Percentiles rank a stretch among this genome's conserved stretches.
phyloP scores from a whole-genome alignment of 2,113 vertebrate species.

The Thamnophis sirtalis region DNA sequence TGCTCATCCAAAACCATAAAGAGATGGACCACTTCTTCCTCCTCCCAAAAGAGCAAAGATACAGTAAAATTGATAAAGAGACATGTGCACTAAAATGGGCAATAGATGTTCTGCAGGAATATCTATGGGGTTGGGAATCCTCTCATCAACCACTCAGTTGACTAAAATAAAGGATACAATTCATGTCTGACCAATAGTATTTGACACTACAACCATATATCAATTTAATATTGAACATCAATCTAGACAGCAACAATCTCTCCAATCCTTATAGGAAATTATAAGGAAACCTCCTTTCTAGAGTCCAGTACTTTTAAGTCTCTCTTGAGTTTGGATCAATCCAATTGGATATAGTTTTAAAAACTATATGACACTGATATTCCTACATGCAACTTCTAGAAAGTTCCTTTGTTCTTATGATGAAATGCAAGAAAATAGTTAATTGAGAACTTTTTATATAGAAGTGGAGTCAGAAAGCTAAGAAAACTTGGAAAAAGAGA shows the following conservation, averaged over 20 bases:
- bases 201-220: not conserved
- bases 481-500: not conserved
- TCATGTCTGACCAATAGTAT: not conserved
- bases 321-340: not conserved
- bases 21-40: not conserved
- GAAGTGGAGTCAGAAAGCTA: not conserved
- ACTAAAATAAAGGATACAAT: not conserved
- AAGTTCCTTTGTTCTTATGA: not conserved
- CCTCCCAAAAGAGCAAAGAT: not conserved
- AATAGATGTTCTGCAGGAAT: not conserved
- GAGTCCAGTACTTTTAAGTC: not conserved
- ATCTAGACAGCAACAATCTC: not conserved
- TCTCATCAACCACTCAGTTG: not conserved
- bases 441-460: not conserved
- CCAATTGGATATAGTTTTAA: not conserved
- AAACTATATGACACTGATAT: not conserved
- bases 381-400: not conserved
- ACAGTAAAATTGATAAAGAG: not conserved
- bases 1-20: not conserved
- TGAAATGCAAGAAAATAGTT: not conserved
- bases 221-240: not conserved
- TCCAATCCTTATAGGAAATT: not conserved
- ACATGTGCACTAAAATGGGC: not conserved
- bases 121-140: not conserved
- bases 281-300: not conserved